Evolutionary conservation across 1,140 invertebrate species (phyloP).

Genomic region (Brachionus plicatilis): DNA sequence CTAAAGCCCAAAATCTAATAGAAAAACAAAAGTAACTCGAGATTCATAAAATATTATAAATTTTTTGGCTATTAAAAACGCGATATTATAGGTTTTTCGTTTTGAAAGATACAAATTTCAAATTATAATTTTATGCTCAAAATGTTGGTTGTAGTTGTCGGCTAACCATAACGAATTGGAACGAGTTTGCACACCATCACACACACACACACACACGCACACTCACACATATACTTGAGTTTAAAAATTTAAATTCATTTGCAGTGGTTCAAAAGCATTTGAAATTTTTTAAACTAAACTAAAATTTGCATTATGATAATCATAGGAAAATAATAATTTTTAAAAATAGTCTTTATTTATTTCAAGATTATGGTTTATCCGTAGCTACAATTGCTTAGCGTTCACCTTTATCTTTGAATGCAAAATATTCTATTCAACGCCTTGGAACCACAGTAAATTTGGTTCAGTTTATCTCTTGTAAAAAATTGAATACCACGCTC

Average conservation of each 20-base stretch:
- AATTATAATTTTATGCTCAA: not conserved
- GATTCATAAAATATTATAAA: constrained; percentile 3
- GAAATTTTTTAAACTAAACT: not conserved
- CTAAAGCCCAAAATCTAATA: not conserved
- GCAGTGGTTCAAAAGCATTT: not conserved
- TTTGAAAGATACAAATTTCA: not conserved
- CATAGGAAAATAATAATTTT: not conserved
- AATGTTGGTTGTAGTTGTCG: not conserved
- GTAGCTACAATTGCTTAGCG: not conserved
- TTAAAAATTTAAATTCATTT: not conserved
- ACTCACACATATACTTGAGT: not conserved
- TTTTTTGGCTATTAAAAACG: not conserved
- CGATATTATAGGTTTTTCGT: not conserved
- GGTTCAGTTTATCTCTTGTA: not conserved
- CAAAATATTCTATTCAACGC: not conserved
- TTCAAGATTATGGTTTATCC: not conserved
- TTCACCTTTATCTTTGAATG: not conserved
- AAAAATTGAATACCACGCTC: not conserved
- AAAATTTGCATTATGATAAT: not conserved
- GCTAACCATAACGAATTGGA: not conserved
- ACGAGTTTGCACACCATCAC: not conserved
- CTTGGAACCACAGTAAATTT: not conserved
- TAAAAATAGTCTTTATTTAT: not conserved
- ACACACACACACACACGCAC: not conserved
- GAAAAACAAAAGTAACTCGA: not conserved